Evolutionary conservation across 2,888 invertebrate genomes (phyloP).

Genomic region (Asteroscopus sphinx): DNA sequence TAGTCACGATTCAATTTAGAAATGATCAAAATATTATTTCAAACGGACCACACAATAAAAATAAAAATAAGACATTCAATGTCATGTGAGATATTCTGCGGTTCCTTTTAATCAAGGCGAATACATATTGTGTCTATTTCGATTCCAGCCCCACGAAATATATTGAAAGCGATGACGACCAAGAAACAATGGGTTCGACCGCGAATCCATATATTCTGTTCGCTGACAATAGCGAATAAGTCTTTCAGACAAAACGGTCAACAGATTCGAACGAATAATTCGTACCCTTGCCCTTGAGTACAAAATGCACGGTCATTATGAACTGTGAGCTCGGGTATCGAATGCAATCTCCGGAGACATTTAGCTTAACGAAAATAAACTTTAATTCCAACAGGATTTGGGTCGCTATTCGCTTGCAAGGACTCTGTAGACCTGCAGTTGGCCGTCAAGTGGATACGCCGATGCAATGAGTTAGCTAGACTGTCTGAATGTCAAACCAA

Average conservation of each 20-base stretch:
- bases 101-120: slow-evolving; percentile 70
- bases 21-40: slow-evolving; percentile 50
- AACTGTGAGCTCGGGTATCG: slow-evolving; percentile 74
- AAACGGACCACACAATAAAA: slow-evolving; percentile 53
- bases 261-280: slow-evolving; percentile 77
- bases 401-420: slow-evolving; percentile 61
- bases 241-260: slow-evolving; percentile 74
- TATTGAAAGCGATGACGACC: slow-evolving; percentile 64
- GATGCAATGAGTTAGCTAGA: slow-evolving; percentile 87
- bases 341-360: slow-evolving; percentile 69
- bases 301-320: slow-evolving; percentile 83
- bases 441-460: slow-evolving; percentile 67
- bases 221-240: slow-evolving; percentile 67
- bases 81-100: slow-evolving; percentile 62
- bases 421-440: slow-evolving; percentile 57
- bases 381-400: slow-evolving; percentile 48
- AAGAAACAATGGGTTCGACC: slow-evolving; percentile 74
- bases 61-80: slow-evolving; percentile 58
- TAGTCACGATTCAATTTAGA: slow-evolving; percentile 48
- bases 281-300: slow-evolving; percentile 86
- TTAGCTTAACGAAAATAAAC: slow-evolving; percentile 52
- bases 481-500: slow-evolving; percentile 90
- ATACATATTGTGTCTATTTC: slow-evolving; percentile 61
- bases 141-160: slow-evolving; percentile 57
- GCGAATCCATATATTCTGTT: slow-evolving; percentile 64